These are phyloP conservation scores for Triplophysa dalaica DNA, from an alignment of 2,113 vertebrate genomes.

Conservation along the genomic window DNA sequence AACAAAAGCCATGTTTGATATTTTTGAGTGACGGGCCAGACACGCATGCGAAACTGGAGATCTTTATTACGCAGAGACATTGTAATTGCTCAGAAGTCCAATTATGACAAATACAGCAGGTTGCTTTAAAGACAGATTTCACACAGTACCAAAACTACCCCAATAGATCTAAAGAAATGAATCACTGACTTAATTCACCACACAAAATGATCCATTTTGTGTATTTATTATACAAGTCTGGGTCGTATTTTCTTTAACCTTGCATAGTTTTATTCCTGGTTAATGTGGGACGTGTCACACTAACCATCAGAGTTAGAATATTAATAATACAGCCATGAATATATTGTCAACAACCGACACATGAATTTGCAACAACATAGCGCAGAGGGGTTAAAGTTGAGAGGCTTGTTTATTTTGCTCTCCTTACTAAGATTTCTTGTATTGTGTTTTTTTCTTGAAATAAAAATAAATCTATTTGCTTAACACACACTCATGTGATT, in stretches of 20 bases:
- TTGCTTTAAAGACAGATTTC: too few species aligned
- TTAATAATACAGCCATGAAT: too few species aligned
- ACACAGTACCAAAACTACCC: too few species aligned
- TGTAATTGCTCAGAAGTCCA: background rate
- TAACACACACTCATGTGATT: too few species aligned
- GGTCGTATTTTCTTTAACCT: constrained; percentile 8
- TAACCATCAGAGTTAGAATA: too few species aligned
- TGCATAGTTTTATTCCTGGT: background rate
- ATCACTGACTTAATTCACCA: too few species aligned
- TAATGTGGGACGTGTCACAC: too few species aligned
- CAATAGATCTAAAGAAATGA: too few species aligned
- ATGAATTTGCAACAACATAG: background rate
- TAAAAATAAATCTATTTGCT: too few species aligned
- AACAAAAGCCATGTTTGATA: background rate
- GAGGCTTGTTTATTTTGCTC: background rate
- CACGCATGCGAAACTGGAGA: constrained; percentile 24
- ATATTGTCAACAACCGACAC: background rate
- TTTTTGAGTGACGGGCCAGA: background rate
- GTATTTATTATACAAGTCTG: background rate
- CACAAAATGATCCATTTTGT: too few species aligned
- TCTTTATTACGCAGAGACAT: constrained; percentile 17
- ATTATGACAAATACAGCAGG: background rate
- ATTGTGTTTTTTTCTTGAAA: too few species aligned
- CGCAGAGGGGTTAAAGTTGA: background rate
- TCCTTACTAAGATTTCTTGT: too few species aligned